phyloP scores from a whole-genome alignment of 2,888 invertebrate species.

The Philereme vetulata region DNA sequence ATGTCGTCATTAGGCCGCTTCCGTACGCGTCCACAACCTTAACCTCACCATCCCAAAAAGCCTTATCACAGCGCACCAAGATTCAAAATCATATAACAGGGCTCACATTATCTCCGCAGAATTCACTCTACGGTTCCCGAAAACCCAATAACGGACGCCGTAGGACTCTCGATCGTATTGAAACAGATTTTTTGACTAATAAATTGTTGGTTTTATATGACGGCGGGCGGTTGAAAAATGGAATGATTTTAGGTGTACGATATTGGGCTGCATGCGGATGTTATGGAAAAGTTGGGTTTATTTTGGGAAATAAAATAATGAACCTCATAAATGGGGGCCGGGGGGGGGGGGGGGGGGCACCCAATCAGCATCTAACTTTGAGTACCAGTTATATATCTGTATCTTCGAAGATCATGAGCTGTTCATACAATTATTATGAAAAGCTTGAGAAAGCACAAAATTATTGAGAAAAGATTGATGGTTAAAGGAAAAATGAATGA shows the following conservation, averaged over 20 bases:
- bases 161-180: constrained; percentile 64
- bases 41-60: constrained; percentile 41
- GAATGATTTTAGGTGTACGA: constrained; percentile 37
- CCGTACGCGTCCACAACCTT: constrained; percentile 58
- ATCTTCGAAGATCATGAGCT: no score
- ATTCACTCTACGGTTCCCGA: constrained; percentile 53
- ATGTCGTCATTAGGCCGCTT: constrained; percentile 80
- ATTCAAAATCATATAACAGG: constrained; percentile 45
- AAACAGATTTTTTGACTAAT: constrained; percentile 63
- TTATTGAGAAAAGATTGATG: no score
- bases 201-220: constrained; percentile 54
- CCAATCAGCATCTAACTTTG: not conserved
- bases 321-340: not conserved
- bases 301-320: constrained; percentile 16
- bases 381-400: no score
- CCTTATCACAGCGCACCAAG: constrained; percentile 51
- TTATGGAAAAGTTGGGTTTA: constrained; percentile 12
- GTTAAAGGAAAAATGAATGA: no score
- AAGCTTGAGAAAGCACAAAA: no score
- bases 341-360: no score
- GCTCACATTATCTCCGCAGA: constrained; percentile 37
- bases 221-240: constrained; percentile 36
- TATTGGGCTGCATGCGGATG: constrained; percentile 18
- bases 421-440: no score
- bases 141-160: constrained; percentile 67